Conservation (phyloP, 2,888 invertebrate genomes). For the Hyppa rectilinea region DNA sequence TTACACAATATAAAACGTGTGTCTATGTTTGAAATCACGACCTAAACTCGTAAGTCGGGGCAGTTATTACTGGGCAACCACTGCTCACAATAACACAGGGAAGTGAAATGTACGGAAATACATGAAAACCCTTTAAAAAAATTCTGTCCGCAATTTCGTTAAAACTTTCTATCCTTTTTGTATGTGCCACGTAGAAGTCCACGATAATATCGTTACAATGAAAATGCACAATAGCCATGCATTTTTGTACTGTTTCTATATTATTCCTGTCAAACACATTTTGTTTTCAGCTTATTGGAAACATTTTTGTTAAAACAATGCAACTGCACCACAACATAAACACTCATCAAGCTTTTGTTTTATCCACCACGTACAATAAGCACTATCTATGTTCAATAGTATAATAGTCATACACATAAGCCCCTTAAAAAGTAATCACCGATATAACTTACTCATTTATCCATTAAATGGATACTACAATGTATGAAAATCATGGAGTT, state of each 20-base stretch:
- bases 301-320: not conserved
- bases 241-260: not conserved
- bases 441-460: conserved; percentile 21
- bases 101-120: conserved; percentile 3
- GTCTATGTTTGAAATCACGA: too few relatives aligned
- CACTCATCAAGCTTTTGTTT: conserved; percentile 13
- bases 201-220: not conserved
- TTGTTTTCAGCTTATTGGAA: not conserved
- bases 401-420: not conserved
- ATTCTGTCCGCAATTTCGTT: not conserved
- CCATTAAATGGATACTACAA: not conserved
- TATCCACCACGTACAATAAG: not conserved
- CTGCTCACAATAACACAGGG: too few relatives aligned
- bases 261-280: not conserved
- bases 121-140: not conserved
- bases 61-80: too few relatives aligned
- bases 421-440: conserved; percentile 50
- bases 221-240: not conserved
- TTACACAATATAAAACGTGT: too few relatives aligned
- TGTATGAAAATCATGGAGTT: conserved; percentile 6
- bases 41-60: too few relatives aligned
- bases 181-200: not conserved
- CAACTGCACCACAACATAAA: not conserved
- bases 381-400: not conserved
- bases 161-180: not conserved